These are phyloP conservation scores for Harpegnathos saltator DNA, from an alignment of 1,140 invertebrate species.

Conservation along the genomic window DNA sequence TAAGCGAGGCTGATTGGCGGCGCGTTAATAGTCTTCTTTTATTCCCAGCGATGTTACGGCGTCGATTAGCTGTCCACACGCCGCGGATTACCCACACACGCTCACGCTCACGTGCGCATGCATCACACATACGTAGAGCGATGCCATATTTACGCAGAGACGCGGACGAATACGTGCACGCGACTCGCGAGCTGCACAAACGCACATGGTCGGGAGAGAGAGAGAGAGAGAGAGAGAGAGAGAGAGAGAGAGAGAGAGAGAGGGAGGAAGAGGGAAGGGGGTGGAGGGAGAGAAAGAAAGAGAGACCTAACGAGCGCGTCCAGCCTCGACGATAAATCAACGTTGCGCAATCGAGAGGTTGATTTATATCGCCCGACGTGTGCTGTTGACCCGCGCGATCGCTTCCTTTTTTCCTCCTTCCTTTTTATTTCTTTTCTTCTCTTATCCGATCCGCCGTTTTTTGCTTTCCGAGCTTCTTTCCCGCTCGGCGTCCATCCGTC, in stretches of 20 bases:
- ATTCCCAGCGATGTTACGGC: conserved; percentile 44
- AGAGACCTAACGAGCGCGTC: conserved; percentile 40
- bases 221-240: conserved; percentile 1
- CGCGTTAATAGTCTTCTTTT: conserved; percentile 52
- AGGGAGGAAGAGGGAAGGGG: neutral
- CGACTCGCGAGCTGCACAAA: conserved; percentile 19
- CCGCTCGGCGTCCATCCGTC: too few relatives aligned
- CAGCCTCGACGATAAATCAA: conserved; percentile 55
- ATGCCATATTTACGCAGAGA: conserved; percentile 44
- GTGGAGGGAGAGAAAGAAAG: neutral
- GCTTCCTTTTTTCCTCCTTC: neutral
- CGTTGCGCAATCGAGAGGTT: conserved; percentile 56
- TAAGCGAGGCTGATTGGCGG: conserved; percentile 39
- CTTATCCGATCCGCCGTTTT: neutral
- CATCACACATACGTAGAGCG: too few relatives aligned
- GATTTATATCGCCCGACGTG: conserved; percentile 52
- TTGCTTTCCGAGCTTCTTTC: neutral
- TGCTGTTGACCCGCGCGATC: conserved; percentile 49
- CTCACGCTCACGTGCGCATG: too few relatives aligned
- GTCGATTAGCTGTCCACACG: conserved; percentile 43
- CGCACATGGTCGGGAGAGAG: conserved; percentile 30
- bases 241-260: too few relatives aligned
- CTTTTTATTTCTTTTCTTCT: neutral
- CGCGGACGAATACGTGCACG: conserved; percentile 17
- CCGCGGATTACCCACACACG: conserved; percentile 27